Evolutionary conservation across 1,140 invertebrate genomes (phyloP), one percentile per base, ranked within the genome.

Genomic region (Papilio dardanus): DNA sequence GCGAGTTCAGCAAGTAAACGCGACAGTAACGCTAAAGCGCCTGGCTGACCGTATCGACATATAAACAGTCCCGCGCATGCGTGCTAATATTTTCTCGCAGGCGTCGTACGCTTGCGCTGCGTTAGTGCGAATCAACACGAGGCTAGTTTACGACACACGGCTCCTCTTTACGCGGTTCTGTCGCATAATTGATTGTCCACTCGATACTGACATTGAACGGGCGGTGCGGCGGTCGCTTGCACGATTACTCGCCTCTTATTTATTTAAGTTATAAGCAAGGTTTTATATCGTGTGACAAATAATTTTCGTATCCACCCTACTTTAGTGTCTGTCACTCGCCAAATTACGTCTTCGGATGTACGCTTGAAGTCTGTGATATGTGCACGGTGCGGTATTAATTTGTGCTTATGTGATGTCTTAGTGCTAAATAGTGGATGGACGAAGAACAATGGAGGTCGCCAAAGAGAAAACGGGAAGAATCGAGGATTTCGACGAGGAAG

Each of bases 141-240:
- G 80, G 76, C 75, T 77, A 86, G 75, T 78, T 86, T 87, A 85
- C 89, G 84, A 90, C 89, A 88, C 81, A 77, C 85, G 86, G 81
- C 79, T 90, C 87, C 83, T 89, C 84, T 89, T 87, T 86, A 81
- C 84, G 83, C 83, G 83, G 82, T 78, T 74, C 62, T 89, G 90
- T 91, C 89, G 87, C 85, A 90, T 92, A 92, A 92, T 91, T 91
- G 86, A 90, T 91, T 85, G 87, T 86, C 88, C 88, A 88, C 86
- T 89, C 88, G 83, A 89, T 92, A 91, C 87, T 90, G 89, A 91
- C 89, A 92, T 90, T 92, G 88, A 88, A 90, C 89, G 87, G 82
- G 77, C 83, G 74, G 86, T 85, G 86, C 84, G 85, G 77, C 85
- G 83, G 82, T 78, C 85, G 84, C 80, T 81, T 83, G 83, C 76